Base-by-base conservation (phyloP, 2,113 vertebrate genomes). In the Leucopternis melanops region DNA sequence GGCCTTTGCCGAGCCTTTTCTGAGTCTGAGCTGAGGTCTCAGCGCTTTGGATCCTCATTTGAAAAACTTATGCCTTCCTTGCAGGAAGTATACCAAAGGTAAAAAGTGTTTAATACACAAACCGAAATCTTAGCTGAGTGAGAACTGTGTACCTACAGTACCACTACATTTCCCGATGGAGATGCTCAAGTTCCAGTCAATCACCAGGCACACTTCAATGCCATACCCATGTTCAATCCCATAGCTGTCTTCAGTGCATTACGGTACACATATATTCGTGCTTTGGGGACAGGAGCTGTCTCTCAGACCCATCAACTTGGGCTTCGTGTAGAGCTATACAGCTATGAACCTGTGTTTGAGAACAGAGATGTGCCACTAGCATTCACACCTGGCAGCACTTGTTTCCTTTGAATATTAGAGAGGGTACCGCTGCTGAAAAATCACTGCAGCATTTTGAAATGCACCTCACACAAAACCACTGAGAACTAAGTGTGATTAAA, bases 191-290 rank as follows among this genome's bases (percentile, higher is more conserved):
- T 55, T 90, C n/a, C 32, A 77, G 42, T 65, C 83, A 74, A 9
- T 32, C 44, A 38, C 18, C 29, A 65, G 16, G 26, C 38, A 49
- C 16, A 6, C 27, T 47, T 79, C 77, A 83, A 9, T 13, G 36
- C 45, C 50, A 40, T 7, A 22, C 9, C 32, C 52, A 7, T 5
- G 32, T 23, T 54, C 81, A 82, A 9, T 16, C 42, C 45, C 70
- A 50, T 27, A 45, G 26, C 5, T 23, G 32, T 11, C 67, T 81
- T 84, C 55, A 71, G 0, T n/a, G 38, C 29, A 8, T 40, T 62
- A 32, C 0, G 0, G 40, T 4, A 61, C 38, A 69, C 15, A 31
- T 3, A 40, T 34, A 61, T 50, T 52, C 5, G 5, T 42, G 32
- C 10, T 36, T 71, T 34, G 47, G 44, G 50, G 38, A 54, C 9